Percentiles rank a stretch among this genome's conserved stretches.
phyloP scores from a whole-genome alignment of 2,888 invertebrate genomes.

The Autographa gamma region DNA sequence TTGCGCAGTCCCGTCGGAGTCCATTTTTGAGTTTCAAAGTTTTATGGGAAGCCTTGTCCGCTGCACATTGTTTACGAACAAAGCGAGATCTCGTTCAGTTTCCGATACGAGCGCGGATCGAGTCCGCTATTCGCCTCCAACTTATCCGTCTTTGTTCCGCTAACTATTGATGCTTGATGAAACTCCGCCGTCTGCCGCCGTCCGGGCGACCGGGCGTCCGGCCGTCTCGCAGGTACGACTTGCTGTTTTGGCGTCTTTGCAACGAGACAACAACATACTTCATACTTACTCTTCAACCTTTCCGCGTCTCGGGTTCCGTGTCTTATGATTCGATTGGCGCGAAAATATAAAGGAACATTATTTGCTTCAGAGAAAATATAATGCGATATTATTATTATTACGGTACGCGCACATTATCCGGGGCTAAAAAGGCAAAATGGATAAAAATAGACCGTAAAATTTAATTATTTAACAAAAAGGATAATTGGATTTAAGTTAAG shows the following conservation, averaged over 20 bases:
- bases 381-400: not conserved
- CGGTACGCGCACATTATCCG: not conserved
- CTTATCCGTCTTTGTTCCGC: constrained; percentile 81
- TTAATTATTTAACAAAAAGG: constrained; percentile 2
- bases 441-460: not conserved
- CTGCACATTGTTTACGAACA: constrained; percentile 84
- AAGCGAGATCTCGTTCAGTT: constrained; percentile 75
- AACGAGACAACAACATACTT: not conserved
- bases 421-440: not conserved
- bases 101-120: constrained; percentile 73
- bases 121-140: constrained; percentile 74
- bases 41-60: constrained; percentile 76
- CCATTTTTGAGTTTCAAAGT: constrained; percentile 77
- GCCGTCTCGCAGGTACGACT: constrained; percentile 61
- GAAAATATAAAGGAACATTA: constrained; percentile 6
- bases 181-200: constrained; percentile 67
- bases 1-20: constrained; percentile 57
- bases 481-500: constrained; percentile 2
- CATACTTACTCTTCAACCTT: constrained; percentile 30
- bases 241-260: constrained; percentile 29
- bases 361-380: not conserved
- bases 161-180: constrained; percentile 79
- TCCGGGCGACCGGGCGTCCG: constrained; percentile 48
- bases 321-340: constrained; percentile 17
- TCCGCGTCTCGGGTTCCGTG: constrained; percentile 19